These are phyloP conservation scores for Pterobdella sp. DNA, from an alignment of 2,888 invertebrate genomes.

Conservation along the genomic window DNA sequence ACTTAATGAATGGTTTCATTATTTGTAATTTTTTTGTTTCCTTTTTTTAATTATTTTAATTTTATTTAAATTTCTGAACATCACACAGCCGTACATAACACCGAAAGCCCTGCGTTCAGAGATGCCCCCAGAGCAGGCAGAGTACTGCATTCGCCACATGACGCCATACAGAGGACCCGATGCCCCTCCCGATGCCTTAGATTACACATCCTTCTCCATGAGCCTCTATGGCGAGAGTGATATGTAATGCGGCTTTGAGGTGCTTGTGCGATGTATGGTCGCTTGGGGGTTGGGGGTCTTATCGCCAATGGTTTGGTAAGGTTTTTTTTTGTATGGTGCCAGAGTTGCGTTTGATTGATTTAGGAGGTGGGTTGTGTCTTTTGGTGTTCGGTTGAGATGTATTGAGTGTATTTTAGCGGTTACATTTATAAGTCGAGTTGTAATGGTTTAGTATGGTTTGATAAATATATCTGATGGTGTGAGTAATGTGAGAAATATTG, in stretches of 20 bases:
- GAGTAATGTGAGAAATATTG: not conserved
- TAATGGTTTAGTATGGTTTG: not conserved
- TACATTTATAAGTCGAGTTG: not conserved
- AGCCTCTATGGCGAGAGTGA: conserved; percentile 67
- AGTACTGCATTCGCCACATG: conserved; percentile 99
- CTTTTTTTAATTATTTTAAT: too few species aligned
- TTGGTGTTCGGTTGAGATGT: not conserved
- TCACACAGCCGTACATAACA: conserved; percentile 62
- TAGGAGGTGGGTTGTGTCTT: not conserved
- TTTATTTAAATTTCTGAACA: too few species aligned
- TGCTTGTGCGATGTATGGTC: not conserved
- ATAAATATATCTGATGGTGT: not conserved
- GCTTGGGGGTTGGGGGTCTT: conserved; percentile 8
- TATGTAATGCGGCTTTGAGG: conserved; percentile 28
- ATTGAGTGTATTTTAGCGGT: not conserved
- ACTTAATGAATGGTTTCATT: too few species aligned
- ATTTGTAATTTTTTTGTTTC: too few species aligned
- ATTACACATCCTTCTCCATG: conserved; percentile 98
- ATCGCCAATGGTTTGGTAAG: not conserved
- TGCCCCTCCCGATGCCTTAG: conserved; percentile 80
- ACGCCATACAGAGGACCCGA: conserved; percentile 86
- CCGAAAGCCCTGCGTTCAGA: conserved; percentile 94
- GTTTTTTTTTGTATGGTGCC: not conserved
- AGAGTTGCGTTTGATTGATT: not conserved
- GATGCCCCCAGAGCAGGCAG: conserved; percentile 97